Evolutionary conservation across 1,140 invertebrate species (phyloP), one percentile per base, ranked within the genome.

Genomic region (Cepaea nemoralis): DNA sequence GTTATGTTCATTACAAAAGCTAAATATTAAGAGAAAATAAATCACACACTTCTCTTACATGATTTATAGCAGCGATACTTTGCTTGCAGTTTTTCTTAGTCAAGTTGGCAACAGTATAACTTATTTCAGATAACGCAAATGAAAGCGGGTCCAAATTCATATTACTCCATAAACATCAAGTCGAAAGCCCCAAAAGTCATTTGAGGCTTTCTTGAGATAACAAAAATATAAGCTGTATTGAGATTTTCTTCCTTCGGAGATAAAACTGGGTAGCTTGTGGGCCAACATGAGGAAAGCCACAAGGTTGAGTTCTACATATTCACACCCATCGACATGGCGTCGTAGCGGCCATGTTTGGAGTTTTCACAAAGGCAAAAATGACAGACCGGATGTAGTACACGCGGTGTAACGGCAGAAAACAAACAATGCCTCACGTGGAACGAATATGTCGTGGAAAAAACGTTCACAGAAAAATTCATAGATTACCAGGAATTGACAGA

Each of bases 141-240:
- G 96, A 97, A 94, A 97, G 95, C 94, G 96, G 95, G 94, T 97
- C 96, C 94, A 97, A 96, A 96, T 97, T 97, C 97, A 98, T 98
- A 95, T 97, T 97, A 96, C 95, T 96, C 88, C 88, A 89, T 96
- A 94, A 95, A 95, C 86, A 89, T 85, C 83, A 85, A 86, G 86
- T 86, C 89, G 91, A 92, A 92, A 92, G 91, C 91, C 91, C 90
- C 91, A 92, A 92, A 91, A 82, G 83, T 83, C 79, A 86, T 90
- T 91, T 90, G 91, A 91, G 92, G 91, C 92, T 89, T 91, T 92
- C 92, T 90, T 80, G 22, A 40, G 83, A 83, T 82, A 85, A 81
- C 83, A 85, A 86, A 85, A 82, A 83, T 87, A 83, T 85, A 70
- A 83, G 81, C 80, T 84, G 84, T 81, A 84, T 81, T 75, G 74